Base-by-base conservation (phyloP, 2,888 invertebrate genomes). In the Petrophora chlorosata region DNA sequence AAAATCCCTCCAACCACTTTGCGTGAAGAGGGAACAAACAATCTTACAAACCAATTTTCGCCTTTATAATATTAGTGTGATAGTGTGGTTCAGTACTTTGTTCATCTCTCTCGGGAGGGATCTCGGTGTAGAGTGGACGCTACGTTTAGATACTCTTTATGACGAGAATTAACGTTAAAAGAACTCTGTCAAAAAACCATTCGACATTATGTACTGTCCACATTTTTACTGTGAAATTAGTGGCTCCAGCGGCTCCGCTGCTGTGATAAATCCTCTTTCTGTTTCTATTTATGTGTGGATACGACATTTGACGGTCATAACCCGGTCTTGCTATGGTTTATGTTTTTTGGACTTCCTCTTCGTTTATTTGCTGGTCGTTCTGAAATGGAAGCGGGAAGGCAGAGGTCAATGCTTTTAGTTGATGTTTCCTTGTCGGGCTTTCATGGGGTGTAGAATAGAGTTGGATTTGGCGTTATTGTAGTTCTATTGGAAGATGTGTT, bases 181-280 rank as follows among this genome's bases (percentile, higher is more conserved):
- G n/a, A n/a, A n/a, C n/a, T n/a, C n/a, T n/a, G n/a, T 19, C 4
- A 1, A 19, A 19, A 19, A 19, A 19, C 19, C 4, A 10, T 19
- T 1, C 8, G 10, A 38, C 10, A 3, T 41, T 7, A 16, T 9
- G 17, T 35, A 41, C 47, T 40, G 34, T 8, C 7, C 2, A 3
- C 4, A n/a, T 17, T 9, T 13, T 9, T 14, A 2, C 7, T 8
- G 1, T 32, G 40, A 30, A 32, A 40, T 40, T 40, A 40, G 32
- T 19, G 35, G n/a, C n/a, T n/a, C n/a, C n/a, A n/a, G n/a, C 17
- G 25, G 2, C 10, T 7, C 12, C 30, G 35, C 42, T 47, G 29
- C 30, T 13, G 49, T 35, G 32, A 58, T 62, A 57, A 61, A 65
- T 65, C 59, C 40, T 40, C 53, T 51, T 45, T 55, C 39, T 60